Evolutionary conservation across 2,113 vertebrate genomes (phyloP), one percentile per base, ranked within the genome.

Genomic region (Irena cyanogastra): DNA sequence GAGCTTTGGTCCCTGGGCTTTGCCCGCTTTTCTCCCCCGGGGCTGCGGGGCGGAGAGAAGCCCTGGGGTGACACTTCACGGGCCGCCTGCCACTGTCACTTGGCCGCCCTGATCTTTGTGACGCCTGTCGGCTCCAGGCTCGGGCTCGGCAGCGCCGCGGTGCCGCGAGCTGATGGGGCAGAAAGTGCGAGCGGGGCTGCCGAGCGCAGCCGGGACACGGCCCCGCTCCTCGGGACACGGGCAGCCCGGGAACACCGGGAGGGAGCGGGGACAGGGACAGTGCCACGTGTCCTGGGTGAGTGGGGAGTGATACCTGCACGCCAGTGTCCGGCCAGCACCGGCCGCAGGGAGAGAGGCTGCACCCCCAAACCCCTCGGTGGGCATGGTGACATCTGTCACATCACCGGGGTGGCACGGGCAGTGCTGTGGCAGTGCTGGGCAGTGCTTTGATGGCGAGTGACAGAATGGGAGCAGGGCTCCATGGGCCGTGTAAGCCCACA

Each of bases 381-480:
- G 20, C 75, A 21, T 56, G 1, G 69, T 8, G 66, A 8, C 60
- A 21, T 1, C 23, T 6, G 45, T 10, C 57, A n/a, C 37, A 13
- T 1, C 19, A 31, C 19, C 4, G 12, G 31, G 45, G 45, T 63
- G 61, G 60, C 56, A 63, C 33, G 6, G 82, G 89, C 90, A 49
- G 81, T 1, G 1, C 79, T 20, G 39, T 3, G 90, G 47, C 93
- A 12, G 21, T 2, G 1, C 84, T 42, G 96, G 8, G 89, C 93
- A 64, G 92, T 87, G 95, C 60, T 9, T 89, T 96, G 71, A 97
- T 94, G 12, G 7, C 44, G 16, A 75, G 87, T 97, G 96, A 97
- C 95, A 97, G 96, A 97, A 97, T 95, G 96, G 95, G 96, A 91
- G 78, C 96, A 97, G 96, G 84, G 50, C 93, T 93, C 89, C 89